A percentile compares a stretch with the other conserved stretches of the same genome.
These are phyloP conservation scores for Rhadina sibilatrix DNA, from an alignment of 2,113 vertebrate genomes.

Conservation along the genomic window DNA sequence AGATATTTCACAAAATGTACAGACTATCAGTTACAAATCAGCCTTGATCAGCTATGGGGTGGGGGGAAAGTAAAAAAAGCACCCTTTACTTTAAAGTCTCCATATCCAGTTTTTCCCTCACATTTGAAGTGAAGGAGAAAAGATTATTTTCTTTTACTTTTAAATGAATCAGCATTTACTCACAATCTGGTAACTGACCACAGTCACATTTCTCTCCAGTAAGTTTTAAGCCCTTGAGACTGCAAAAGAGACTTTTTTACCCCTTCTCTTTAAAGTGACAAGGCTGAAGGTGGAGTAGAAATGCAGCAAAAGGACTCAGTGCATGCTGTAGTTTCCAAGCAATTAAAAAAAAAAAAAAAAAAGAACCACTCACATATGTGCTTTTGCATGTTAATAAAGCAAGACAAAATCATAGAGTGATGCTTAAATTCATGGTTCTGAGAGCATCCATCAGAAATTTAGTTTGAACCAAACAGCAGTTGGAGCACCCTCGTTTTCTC, in stretches of 20 bases:
- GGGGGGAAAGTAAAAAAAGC: rapidly evolving
- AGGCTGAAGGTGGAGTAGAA: background rate
- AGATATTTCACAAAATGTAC: background rate
- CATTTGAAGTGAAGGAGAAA: background rate
- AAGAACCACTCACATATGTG: background rate
- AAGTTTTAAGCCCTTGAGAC: background rate
- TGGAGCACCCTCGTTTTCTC: background rate
- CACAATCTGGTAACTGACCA: background rate
- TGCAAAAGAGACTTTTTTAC: background rate
- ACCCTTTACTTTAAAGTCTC: background rate
- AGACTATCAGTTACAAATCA: background rate
- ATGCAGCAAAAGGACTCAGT: background rate
- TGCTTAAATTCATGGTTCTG: background rate
- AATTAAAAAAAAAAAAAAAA: background rate
- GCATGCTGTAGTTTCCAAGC: background rate
- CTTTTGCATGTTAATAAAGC: background rate
- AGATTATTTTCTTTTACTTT: background rate
- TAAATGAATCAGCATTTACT: background rate
- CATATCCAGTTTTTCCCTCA: background rate
- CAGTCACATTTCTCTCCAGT: background rate
- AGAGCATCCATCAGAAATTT: background rate
- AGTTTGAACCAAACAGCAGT: background rate
- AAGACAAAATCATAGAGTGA: background rate
- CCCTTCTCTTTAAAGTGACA: background rate
- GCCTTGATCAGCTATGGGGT: background rate